phyloP scores from a whole-genome alignment of 2,113 vertebrate genomes.

The Clarias batrachus region DNA sequence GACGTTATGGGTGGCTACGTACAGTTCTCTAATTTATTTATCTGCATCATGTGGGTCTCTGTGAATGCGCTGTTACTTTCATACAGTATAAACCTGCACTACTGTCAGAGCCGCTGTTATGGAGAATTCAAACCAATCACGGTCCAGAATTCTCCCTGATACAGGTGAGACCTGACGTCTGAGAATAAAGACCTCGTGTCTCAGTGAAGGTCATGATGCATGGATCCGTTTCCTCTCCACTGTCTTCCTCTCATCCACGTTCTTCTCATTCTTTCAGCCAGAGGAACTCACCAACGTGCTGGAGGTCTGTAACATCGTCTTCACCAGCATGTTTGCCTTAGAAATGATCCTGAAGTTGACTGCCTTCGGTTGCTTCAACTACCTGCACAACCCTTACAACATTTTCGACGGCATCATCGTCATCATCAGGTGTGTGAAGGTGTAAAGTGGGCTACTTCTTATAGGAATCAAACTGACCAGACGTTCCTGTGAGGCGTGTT shows the following conservation, averaged over 20 bases:
- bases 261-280: conserved; percentile 70
- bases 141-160: neutral
- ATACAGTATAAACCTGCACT: neutral
- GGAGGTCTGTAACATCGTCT: conserved; percentile 98
- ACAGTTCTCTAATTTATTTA: neutral
- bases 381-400: conserved; percentile 94
- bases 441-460: neutral
- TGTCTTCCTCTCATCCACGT: conserved; percentile 3
- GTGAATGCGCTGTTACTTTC: neutral
- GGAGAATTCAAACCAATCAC: neutral
- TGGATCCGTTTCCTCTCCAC: neutral
- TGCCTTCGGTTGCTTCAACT: conserved; percentile 93
- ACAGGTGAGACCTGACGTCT: neutral
- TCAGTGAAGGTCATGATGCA: neutral
- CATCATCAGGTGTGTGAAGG: conserved; percentile 87
- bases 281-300: conserved; percentile 94
- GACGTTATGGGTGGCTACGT: too few relatives aligned
- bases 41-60: neutral
- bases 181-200: neutral
- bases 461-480: neutral
- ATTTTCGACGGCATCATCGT: conserved; percentile 98
- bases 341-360: conserved; percentile 98
- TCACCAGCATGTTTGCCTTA: conserved; percentile 98
- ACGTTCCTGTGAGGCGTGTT: neutral
- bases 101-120: neutral